These are phyloP conservation scores for Ammodytes dubius DNA, from an alignment of 2,113 vertebrate species.

Conservation along the genomic window DNA sequence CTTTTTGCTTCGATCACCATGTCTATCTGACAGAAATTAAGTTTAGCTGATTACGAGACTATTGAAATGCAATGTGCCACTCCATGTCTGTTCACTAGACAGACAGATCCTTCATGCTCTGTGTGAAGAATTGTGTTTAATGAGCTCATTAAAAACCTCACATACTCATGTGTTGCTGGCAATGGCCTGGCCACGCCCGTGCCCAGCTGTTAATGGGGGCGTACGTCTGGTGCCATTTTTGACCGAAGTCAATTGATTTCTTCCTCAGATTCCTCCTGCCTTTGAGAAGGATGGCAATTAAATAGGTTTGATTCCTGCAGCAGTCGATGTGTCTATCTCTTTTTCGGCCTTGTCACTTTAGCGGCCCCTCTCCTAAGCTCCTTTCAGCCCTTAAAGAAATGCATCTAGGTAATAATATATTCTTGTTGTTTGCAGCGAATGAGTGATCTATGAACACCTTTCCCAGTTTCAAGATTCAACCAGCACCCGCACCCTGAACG, in stretches of 20 bases:
- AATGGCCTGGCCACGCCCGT: not conserved
- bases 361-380: too few relatives aligned
- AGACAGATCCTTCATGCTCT: slow-evolving; percentile 19
- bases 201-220: not conserved
- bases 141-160: slow-evolving; percentile 57
- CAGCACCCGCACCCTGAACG: not conserved
- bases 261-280: not conserved
- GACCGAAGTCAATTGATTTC: slow-evolving; percentile 21
- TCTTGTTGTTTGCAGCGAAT: not conserved
- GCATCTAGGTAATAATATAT: not conserved
- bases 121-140: slow-evolving; percentile 46
- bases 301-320: slow-evolving; percentile 6
- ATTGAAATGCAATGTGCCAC: not conserved
- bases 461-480: not conserved
- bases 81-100: not conserved
- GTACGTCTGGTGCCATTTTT: not conserved
- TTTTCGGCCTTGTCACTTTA: not conserved
- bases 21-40: slow-evolving; percentile 1
- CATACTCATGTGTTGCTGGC: not conserved
- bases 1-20: not conserved
- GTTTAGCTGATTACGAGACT: not conserved
- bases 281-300: not conserved
- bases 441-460: not conserved
- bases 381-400: not conserved
- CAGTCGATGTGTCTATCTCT: not conserved